Evolutionary conservation across 2,113 vertebrate species (phyloP).

Genomic region (Xyliphius kryptos): DNA sequence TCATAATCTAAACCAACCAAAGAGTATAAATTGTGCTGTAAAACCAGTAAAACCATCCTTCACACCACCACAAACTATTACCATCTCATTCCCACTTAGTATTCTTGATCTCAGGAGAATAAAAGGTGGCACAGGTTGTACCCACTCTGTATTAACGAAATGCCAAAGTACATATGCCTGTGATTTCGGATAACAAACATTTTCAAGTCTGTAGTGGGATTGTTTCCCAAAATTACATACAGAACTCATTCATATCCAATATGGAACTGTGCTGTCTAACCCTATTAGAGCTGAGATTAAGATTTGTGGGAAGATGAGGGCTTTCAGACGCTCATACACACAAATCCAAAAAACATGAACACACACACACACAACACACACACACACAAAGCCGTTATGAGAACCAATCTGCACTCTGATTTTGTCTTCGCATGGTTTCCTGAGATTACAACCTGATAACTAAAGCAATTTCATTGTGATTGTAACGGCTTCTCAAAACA

Average conservation of each 20-base stretch:
- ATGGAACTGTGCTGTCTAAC: conserved; percentile 1
- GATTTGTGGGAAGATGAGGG: background rate
- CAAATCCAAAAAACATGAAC: background rate
- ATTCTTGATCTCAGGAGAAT: too few relatives aligned
- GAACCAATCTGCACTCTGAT: conserved; percentile 17
- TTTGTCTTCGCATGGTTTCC: background rate
- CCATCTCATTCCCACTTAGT: too few relatives aligned
- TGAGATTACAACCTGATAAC: conserved; percentile 17
- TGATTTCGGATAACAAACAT: too few relatives aligned
- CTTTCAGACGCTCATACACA: background rate
- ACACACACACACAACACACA: conserved; percentile 1
- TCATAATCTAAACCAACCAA: too few relatives aligned
- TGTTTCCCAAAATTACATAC: background rate
- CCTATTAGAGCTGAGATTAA: conserved; percentile 1
- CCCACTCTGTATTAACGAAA: too few relatives aligned
- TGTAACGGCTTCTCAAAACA: background rate
- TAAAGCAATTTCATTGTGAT: conserved; percentile 19
- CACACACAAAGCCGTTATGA: conserved; percentile 3
- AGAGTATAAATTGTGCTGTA: too few relatives aligned
- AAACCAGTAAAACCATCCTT: too few relatives aligned
- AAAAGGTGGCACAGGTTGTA: too few relatives aligned
- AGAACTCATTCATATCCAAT: background rate
- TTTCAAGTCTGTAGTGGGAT: background rate
- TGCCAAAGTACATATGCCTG: too few relatives aligned
- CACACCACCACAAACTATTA: too few relatives aligned